A percentile compares a stretch with the other conserved stretches of the same genome.
Evolutionary conservation across 2,797 vertebrate species (phyloP).

Genomic region (Sylvilagus floridanus): DNA sequence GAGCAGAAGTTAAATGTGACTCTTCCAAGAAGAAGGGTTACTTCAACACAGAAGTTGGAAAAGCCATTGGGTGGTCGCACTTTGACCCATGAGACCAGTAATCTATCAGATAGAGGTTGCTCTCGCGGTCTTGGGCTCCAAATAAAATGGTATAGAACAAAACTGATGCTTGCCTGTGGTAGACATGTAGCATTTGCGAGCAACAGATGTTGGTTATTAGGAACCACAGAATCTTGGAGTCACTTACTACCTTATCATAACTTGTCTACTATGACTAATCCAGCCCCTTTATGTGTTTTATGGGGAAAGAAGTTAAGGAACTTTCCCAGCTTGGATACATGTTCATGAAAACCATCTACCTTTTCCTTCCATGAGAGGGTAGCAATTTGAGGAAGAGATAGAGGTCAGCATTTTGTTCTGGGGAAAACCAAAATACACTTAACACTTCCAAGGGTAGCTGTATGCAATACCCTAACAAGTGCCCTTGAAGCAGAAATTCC

Average conservation of each 20-base stretch:
- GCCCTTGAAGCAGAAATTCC: background rate
- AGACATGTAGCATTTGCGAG: background rate
- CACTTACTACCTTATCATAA: background rate
- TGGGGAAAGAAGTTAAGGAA: background rate
- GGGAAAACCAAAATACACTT: background rate
- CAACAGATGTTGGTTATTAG: background rate
- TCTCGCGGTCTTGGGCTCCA: background rate
- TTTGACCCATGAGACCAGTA: background rate
- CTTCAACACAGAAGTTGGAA: background rate
- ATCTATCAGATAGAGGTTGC: background rate
- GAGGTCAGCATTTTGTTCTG: background rate
- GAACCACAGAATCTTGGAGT: background rate
- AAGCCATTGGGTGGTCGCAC: rapidly evolving
- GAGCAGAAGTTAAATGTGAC: background rate
- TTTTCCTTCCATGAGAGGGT: background rate
- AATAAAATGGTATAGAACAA: background rate
- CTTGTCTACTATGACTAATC: background rate
- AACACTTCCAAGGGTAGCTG: background rate
- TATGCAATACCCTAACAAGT: background rate
- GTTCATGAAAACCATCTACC: background rate
- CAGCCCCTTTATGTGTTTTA: background rate
- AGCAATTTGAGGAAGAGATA: background rate
- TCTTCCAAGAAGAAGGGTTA: too few relatives aligned
- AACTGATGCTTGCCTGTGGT: background rate
- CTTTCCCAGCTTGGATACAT: background rate